phyloP scores from a whole-genome alignment of 2,113 vertebrate genomes.

The Hepsetus odoe region DNA sequence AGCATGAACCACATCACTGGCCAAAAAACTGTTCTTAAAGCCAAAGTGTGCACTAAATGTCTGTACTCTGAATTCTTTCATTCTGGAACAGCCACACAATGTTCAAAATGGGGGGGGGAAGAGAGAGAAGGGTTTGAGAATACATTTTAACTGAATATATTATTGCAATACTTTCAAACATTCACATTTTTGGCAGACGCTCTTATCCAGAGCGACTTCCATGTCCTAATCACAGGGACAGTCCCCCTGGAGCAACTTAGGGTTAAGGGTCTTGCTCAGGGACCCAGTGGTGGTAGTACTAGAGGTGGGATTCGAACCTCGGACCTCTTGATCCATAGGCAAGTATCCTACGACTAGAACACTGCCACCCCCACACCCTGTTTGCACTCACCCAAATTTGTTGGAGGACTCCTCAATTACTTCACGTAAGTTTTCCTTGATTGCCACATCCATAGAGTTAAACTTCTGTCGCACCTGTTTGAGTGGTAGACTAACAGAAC shows the following conservation, averaged over 20 bases:
- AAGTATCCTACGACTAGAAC: too few species aligned
- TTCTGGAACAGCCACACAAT: constrained; percentile 68
- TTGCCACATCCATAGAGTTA: constrained; percentile 90
- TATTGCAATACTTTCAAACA: too few species aligned
- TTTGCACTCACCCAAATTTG: constrained; percentile 87
- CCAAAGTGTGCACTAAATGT: constrained; percentile 95
- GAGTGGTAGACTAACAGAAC: constrained; percentile 82
- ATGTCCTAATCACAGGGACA: too few species aligned
- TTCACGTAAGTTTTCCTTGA: constrained; percentile 94
- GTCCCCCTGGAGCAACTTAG: too few species aligned
- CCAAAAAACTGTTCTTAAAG: constrained; percentile 96
- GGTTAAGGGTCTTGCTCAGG: too few species aligned
- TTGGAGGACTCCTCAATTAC: constrained; percentile 95
- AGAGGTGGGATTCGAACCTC: too few species aligned
- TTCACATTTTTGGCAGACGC: too few species aligned
- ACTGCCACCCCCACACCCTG: background rate
- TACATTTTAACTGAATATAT: background rate
- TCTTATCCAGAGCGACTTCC: too few species aligned
- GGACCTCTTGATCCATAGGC: too few species aligned
- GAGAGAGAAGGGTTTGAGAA: too few species aligned
- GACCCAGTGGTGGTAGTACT: too few species aligned
- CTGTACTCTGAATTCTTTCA: constrained; percentile 95
- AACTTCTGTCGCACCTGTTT: constrained; percentile 97
- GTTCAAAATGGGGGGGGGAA: background rate
- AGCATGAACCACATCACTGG: constrained; percentile 90